Conservation (phyloP, 2,113 vertebrate genomes). For the Nesoenas mayeri region DNA sequence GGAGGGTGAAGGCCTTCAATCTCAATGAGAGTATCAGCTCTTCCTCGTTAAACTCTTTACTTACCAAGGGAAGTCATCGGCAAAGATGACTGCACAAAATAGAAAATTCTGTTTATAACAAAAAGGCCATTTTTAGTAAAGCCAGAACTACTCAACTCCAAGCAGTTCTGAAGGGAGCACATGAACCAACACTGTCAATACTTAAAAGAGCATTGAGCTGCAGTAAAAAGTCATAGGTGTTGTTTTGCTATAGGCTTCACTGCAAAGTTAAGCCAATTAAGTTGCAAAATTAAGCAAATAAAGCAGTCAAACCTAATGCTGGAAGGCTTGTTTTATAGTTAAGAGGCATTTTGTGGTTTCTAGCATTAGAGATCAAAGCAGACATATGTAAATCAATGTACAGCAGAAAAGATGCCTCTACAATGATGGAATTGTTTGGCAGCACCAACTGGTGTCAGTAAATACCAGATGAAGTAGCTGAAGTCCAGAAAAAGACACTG, state of each 20-base stretch:
- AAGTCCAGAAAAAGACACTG: background rate
- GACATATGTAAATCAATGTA: background rate
- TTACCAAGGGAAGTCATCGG: background rate
- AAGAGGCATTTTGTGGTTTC: conserved; percentile 9
- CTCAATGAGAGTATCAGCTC: background rate
- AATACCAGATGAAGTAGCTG: background rate
- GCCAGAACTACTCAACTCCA: background rate
- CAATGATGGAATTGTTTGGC: background rate
- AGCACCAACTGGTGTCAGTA: background rate
- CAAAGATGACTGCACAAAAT: background rate
- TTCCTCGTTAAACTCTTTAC: background rate
- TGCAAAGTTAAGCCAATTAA: background rate
- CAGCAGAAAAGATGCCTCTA: background rate
- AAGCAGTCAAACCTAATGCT: background rate
- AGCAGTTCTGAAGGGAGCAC: background rate
- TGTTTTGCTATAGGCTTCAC: background rate
- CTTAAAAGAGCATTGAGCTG: background rate
- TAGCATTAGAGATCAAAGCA: conserved; percentile 16
- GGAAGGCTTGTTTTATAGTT: conserved; percentile 21
- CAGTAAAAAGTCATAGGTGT: background rate
- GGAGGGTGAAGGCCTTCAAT: background rate
- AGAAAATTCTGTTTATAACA: background rate
- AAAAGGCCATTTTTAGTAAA: background rate
- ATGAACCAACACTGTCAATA: background rate
- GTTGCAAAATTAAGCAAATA: background rate